Conservation (phyloP, 2,797 vertebrate genomes). For the Oryzias sinensis region DNA sequence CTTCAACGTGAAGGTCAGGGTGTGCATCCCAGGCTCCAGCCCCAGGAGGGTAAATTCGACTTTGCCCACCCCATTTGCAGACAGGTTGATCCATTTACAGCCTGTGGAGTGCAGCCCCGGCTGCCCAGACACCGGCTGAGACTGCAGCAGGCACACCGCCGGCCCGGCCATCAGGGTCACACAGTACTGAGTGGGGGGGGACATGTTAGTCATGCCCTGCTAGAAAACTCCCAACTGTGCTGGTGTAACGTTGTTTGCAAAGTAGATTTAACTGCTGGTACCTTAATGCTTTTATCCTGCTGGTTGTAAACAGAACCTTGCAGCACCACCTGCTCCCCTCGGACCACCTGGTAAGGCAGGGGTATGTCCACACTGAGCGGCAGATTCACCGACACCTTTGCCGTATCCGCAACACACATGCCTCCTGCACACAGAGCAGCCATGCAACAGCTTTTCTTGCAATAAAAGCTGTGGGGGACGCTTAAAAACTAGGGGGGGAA, state of each 20-base stretch:
- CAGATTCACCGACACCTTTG: constrained; percentile 37
- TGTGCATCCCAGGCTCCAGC: constrained; percentile 83
- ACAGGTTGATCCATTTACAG: constrained; percentile 30
- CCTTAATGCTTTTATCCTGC: background rate
- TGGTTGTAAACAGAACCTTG: constrained; percentile 65
- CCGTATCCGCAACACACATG: constrained; percentile 47
- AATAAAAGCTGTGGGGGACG: background rate
- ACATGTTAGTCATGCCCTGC: background rate
- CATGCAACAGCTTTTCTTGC: background rate
- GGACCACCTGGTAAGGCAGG: constrained; percentile 63
- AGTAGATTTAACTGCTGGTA: constrained; percentile 6
- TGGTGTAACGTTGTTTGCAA: no score
- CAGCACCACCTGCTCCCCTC: constrained; percentile 66
- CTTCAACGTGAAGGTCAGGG: constrained; percentile 81
- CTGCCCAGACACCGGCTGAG: background rate
- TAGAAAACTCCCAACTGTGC: no score
- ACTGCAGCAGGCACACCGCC: constrained; percentile 80
- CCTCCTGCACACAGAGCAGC: constrained; percentile 34
- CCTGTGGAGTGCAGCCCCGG: constrained; percentile 15
- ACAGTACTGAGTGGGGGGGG: constrained; percentile 74
- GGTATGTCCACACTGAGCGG: constrained; percentile 52
- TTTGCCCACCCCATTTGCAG: constrained; percentile 37
- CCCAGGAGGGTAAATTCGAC: constrained; percentile 84
- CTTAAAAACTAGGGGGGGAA: no score
- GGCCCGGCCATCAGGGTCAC: constrained; percentile 76